These are phyloP conservation scores for Andrena camellia DNA, from an alignment of 2,888 invertebrate genomes.

Conservation along the genomic window DNA sequence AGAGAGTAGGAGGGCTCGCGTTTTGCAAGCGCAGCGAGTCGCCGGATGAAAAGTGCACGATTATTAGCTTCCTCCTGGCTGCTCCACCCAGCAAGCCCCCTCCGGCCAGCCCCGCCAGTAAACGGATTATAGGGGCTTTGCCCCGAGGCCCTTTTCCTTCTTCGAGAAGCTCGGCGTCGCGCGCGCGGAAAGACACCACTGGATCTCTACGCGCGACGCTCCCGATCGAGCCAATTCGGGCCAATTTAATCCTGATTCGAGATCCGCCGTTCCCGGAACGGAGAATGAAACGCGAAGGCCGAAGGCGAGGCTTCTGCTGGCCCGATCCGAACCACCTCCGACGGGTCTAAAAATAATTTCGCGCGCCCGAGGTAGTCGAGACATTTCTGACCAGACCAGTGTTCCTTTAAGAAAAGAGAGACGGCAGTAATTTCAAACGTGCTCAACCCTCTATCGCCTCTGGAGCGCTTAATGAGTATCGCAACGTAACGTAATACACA, in stretches of 20 bases:
- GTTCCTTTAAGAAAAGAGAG: background rate
- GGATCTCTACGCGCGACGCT: slow-evolving; percentile 38
- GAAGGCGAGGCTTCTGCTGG: background rate
- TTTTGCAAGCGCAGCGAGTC: slow-evolving; percentile 62
- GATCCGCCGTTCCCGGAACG: slow-evolving; percentile 52
- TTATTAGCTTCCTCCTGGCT: slow-evolving; percentile 62
- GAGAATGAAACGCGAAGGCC: slow-evolving; percentile 53
- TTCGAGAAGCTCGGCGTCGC: slow-evolving; percentile 28
- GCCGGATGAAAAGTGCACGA: slow-evolving; percentile 62
- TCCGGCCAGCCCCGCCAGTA: slow-evolving; percentile 29
- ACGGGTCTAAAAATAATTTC: background rate
- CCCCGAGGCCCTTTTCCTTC: slow-evolving; percentile 50
- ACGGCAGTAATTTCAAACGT: background rate
- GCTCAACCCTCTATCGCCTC: background rate
- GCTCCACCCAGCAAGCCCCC: slow-evolving; percentile 14
- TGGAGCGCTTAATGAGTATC: too few species aligned
- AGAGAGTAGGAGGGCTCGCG: slow-evolving; percentile 6
- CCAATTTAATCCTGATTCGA: slow-evolving; percentile 69
- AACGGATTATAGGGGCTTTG: slow-evolving; percentile 66
- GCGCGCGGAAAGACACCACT: slow-evolving; percentile 30
- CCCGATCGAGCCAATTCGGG: slow-evolving; percentile 60
- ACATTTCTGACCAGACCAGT: background rate
- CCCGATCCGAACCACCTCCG: background rate
- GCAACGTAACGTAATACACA: background rate
- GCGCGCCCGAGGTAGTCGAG: background rate